Conservation (phyloP, 1,140 invertebrate species). For the Lepidotrigona ventralis region DNA sequence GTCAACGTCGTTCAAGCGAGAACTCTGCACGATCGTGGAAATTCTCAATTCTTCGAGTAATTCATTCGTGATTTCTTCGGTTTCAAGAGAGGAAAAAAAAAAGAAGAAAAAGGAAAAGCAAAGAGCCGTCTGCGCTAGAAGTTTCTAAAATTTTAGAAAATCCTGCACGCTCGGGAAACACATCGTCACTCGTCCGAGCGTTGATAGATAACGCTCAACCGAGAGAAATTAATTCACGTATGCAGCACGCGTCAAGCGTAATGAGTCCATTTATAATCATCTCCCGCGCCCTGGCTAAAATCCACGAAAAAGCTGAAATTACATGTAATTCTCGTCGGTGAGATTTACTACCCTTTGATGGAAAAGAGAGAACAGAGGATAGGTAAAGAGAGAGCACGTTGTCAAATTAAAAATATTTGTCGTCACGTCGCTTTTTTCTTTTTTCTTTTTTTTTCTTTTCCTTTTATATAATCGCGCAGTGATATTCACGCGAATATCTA, state of each 20-base stretch:
- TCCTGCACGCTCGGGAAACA: background rate
- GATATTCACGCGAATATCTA: background rate
- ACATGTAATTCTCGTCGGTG: no score
- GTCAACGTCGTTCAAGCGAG: background rate
- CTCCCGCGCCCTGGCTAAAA: background rate
- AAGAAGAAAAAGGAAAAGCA: no score
- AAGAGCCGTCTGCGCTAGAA: no score
- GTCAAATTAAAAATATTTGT: no score
- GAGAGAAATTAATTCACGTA: background rate
- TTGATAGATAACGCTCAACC: background rate
- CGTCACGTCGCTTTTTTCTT: no score
- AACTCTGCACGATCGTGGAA: background rate
- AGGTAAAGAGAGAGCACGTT: no score
- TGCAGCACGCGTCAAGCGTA: background rate
- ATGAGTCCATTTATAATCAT: background rate
- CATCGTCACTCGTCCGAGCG: no score
- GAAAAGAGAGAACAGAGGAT: background rate
- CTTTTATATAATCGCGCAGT: background rate
- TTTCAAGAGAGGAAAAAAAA: no score
- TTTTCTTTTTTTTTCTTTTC: background rate
- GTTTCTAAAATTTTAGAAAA: background rate
- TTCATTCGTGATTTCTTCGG: no score
- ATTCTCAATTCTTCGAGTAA: background rate
- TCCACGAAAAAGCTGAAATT: background rate
- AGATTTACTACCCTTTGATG: background rate